Evolutionary conservation across 2,888 invertebrate genomes (phyloP).

Genomic region (Bellardia bayeri): DNA sequence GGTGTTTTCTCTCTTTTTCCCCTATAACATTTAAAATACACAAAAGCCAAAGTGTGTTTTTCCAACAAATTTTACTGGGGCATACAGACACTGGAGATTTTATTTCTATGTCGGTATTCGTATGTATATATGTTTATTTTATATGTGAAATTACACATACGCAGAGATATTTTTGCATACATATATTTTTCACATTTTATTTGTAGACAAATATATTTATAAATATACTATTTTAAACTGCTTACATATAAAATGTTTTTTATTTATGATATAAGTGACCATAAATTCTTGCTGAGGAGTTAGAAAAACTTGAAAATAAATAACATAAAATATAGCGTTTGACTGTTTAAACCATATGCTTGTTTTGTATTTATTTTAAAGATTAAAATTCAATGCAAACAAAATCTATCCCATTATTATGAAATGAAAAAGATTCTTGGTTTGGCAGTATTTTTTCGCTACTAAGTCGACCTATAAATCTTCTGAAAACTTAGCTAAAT

Average conservation of each 20-base stretch:
- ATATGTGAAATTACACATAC: neutral
- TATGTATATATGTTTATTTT: neutral
- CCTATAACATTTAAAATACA: constrained; percentile 8
- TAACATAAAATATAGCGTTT: too few species aligned
- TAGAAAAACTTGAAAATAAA: too few species aligned
- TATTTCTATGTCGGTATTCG: neutral
- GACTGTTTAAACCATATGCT: too few species aligned
- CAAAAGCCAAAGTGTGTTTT: constrained; percentile 50
- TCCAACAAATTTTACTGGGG: constrained; percentile 38
- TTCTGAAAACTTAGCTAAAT: too few species aligned
- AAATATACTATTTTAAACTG: neutral
- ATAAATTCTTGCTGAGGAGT: too few species aligned
- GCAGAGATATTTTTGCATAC: constrained; percentile 30
- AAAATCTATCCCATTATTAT: too few species aligned
- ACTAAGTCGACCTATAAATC: too few species aligned
- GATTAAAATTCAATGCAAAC: too few species aligned
- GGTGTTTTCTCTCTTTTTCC: neutral
- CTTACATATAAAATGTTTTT: neutral
- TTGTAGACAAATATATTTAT: constrained; percentile 14
- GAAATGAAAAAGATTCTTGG: too few species aligned
- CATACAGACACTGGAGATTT: neutral
- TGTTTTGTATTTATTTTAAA: too few species aligned
- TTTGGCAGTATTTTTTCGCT: too few species aligned
- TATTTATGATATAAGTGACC: too few species aligned
- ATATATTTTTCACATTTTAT: constrained; percentile 9